Base-by-base conservation (phyloP, 1,140 invertebrate species). In the Sinonovacula constricta region DNA sequence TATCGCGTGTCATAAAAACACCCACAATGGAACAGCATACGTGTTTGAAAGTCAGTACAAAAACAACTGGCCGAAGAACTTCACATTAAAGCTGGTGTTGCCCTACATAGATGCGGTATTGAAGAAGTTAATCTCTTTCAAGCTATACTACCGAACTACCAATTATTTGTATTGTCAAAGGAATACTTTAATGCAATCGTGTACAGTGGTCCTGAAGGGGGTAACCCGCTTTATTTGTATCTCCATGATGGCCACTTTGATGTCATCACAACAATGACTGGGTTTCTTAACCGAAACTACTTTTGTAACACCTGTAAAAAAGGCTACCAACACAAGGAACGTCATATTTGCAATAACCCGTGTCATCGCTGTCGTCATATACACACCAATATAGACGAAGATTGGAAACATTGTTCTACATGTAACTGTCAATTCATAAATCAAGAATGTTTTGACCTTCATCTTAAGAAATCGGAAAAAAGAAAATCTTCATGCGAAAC, bases 51-150 rank as follows among this genome's bases (percentile, higher is more conserved):
- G 12, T 30, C 51, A 0, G 51, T 77, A 22, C 67, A 81, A 39
- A 26, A 62, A 33, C 2, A 63, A 34, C 49, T 81, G 26, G 71
- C 79, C 2, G 18, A 10, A n/a, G n/a, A 69, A 22, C 54, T 76
- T 26, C 65, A 80, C 56, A 18, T 54, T 39, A 24, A 57, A 45
- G 39, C 39, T 45, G 18, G 18, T 18, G 39, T 45, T 45, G 39
- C 7, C 39, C 18, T 45, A 45, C 39, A 45, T 45, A 45, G 18
- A 45, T 45, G 39, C 18, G 15, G 59, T 28, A 31, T 28, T 30
- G 15, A 28, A 30, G 59, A 30, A 33, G 28, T 31, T 10, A 30
- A 28, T 28, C 24, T 15, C 26, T 28, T 10, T 22, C 7, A 31
- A 12, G 14, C 59, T 60, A 5, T 22, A 30, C 10, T 30, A 31